Base-by-base conservation (phyloP, 2,113 vertebrate genomes). In the Pseudorectes ferrugineus region DNA sequence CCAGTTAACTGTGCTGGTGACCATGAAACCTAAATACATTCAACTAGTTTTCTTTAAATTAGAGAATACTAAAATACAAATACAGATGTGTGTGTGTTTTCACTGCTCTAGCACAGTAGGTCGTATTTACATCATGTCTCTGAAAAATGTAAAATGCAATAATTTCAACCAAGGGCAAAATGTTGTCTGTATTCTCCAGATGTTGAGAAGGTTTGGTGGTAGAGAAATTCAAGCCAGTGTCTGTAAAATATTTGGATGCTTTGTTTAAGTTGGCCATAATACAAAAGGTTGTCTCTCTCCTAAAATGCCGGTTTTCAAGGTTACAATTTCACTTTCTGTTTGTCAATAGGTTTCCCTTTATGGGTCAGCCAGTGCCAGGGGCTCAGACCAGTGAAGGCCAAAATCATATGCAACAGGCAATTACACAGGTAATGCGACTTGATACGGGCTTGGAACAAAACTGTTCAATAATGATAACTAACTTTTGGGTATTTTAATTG, bases 281-380 rank as follows among this genome's bases (percentile, higher is more conserved):
- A n/a, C 14, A 52, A 80, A 68, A 58, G 14, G 10, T 65, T 62
- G 6, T 35, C 10, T 26, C 33, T 74, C 24, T 54, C 6, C n/a
- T 55, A 29, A 80, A 86, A 71, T 57, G 57, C 6, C 1, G 13
- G 1, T 58, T 82, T 23, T 57, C 26, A 23, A 73, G 42, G 35
- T 85, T 42, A 7, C 5, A 35, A 9, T 73, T 89, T 75, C 15
- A 28, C 18, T 71, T 95, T 91, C 31, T 72, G 18, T 48, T 94
- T 51, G 4, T 85, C 52, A 10, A 23, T 89, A 99, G 99, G 94
- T 98, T 99, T 96, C 98, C 99, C 57, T 98, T 98, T 62, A 97
- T 97, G 92, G 98, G 98, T 93, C 98, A 98, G 54, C 97, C 98
- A n/a, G 83, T 97, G 42, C 92, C 98, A 6, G 98, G 97, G 23